Base-by-base conservation (phyloP, 2,888 invertebrate species). In the Leptopterna dolabrata region DNA sequence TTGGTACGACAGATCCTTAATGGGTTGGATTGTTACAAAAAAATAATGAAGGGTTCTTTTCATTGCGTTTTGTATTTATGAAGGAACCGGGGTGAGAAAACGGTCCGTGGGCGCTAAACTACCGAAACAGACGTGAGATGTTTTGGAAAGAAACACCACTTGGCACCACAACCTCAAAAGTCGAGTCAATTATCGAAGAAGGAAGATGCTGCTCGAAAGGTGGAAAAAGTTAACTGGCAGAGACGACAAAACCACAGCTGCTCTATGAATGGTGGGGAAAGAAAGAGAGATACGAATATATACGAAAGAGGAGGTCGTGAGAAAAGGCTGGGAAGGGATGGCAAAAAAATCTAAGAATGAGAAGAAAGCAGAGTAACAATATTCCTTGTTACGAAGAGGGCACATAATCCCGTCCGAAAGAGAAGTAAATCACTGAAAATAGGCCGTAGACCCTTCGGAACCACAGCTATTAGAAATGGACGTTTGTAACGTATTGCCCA, bases 381-480 rank as follows among this genome's bases (percentile, higher is more conserved):
- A 81, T 81, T 81, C 81, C 81, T 81, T 81, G 81, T 81, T 81
- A 81, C 51, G 81, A 51, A 55, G 81, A 81, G 51, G 29, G 55
- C 29, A 81, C 81, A 81, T 81, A 81, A 81, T 81, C 29, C 81
- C 81, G 81, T 81, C 81, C 27, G 19, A 81, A 81, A 81, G 81
- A 55, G 81, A 55, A 29, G 81, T 81, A 81, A 81, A 81, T 81
- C 81, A 81, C 81, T 27, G 81, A 29, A 55, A 81, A 81, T 81
- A 81, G 81, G 81, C 81, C 81, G 36, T 51, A 81, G 55, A 29
- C 51, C 81, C 81, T 81, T 55, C 55, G 47, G 51, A 81, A 55
- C 81, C 81, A 55, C 81, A 81, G 51, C 81, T 81, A 81, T 81
- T 81, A 81, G 81, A 81, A 81, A 81, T 81, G 81, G 81, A 55